These are phyloP conservation scores for Sinhomidia bicolor DNA, from an alignment of 2,888 invertebrate species.

Conservation along the genomic window DNA sequence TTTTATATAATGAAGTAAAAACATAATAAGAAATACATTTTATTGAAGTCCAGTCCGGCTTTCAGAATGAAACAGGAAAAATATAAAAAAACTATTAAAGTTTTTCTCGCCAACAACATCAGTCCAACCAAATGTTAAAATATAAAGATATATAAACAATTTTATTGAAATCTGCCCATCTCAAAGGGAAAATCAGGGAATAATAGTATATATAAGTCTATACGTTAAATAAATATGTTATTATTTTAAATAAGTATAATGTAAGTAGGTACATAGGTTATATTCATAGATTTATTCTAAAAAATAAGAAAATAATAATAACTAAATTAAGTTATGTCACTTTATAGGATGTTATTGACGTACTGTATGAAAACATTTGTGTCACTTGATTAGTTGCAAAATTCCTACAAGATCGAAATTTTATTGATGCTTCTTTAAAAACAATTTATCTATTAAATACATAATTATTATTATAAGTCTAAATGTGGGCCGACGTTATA, in stretches of 20 bases:
- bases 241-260: not conserved
- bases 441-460: not conserved
- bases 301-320: no score
- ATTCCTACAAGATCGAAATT: constrained; percentile 1
- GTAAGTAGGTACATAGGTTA: no score
- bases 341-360: not conserved
- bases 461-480: not conserved
- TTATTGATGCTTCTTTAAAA: constrained; percentile 14
- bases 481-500: constrained; percentile 35
- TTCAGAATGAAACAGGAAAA: not conserved
- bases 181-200: constrained; percentile 45
- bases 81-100: not conserved
- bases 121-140: constrained; percentile 33
- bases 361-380: not conserved
- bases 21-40: not conserved
- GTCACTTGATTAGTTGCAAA: constrained; percentile 28
- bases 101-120: constrained; percentile 13
- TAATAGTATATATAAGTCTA: constrained; percentile 18
- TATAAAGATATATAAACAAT: not conserved
- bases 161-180: constrained; percentile 16
- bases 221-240: not conserved
- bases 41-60: not conserved
- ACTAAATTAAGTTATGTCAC: not conserved
- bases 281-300: no score
- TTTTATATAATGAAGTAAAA: not conserved